phyloP scores from a whole-genome alignment of 2,113 vertebrate genomes.

The Etheostoma spectabile region DNA sequence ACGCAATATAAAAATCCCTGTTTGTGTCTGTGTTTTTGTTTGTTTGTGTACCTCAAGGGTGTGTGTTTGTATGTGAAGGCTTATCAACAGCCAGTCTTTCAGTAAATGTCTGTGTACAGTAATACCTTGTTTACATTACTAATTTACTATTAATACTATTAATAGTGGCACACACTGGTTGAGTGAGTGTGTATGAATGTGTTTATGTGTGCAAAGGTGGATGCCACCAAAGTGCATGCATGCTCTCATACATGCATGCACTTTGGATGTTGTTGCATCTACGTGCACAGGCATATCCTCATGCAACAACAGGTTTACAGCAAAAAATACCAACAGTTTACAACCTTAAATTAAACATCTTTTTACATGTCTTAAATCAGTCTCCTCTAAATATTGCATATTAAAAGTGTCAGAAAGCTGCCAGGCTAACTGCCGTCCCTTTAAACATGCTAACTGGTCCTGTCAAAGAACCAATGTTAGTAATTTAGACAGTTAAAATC shows the following conservation, averaged over 20 bases:
- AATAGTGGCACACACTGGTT: slow-evolving; percentile 35
- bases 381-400: not conserved
- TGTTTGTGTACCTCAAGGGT: slow-evolving; percentile 60
- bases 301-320: slow-evolving; percentile 22
- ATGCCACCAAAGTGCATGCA: slow-evolving; percentile 25
- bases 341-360: slow-evolving; percentile 3
- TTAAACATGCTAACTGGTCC: slow-evolving; percentile 16
- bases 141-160: slow-evolving; percentile 53
- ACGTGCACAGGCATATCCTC: slow-evolving; percentile 32
- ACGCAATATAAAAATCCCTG: slow-evolving; percentile 70
- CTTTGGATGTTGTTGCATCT: slow-evolving; percentile 12
- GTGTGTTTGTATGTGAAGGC: slow-evolving; percentile 43
- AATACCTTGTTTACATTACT: slow-evolving; percentile 53
- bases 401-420: slow-evolving; percentile 18
- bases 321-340: slow-evolving; percentile 10
- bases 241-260: slow-evolving; percentile 15
- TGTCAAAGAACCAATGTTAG: slow-evolving; percentile 32
- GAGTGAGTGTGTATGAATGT: slow-evolving; percentile 28
- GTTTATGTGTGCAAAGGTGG: slow-evolving; percentile 43
- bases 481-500: slow-evolving; percentile 21
- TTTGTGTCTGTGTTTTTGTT: slow-evolving; percentile 55
- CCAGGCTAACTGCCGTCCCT: not conserved
- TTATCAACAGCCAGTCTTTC: slow-evolving; percentile 55
- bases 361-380: not conserved
- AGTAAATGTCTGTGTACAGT: slow-evolving; percentile 41